These are phyloP conservation scores for Lophochroa leadbeateri DNA, from an alignment of 2,113 vertebrate species.

Conservation along the genomic window DNA sequence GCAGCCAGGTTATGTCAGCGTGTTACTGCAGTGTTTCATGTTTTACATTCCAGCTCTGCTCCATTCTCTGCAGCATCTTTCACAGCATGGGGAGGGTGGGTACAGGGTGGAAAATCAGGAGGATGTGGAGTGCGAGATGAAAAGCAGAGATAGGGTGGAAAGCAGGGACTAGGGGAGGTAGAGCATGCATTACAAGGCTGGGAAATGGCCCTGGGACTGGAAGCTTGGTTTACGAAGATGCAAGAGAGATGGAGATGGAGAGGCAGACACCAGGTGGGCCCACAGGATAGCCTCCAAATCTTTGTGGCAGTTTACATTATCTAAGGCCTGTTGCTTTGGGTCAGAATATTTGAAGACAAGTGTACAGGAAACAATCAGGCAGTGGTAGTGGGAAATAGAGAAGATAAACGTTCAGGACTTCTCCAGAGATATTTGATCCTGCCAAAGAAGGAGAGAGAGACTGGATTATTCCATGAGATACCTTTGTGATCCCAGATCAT, in stretches of 20 bases:
- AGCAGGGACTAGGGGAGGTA: background rate
- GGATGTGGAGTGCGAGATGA: background rate
- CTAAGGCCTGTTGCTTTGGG: background rate
- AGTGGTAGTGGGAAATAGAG: background rate
- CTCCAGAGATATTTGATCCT: background rate
- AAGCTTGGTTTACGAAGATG: background rate
- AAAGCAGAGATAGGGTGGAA: background rate
- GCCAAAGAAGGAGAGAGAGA: background rate
- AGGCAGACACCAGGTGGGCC: rapidly evolving
- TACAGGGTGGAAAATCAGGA: background rate
- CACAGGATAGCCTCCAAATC: background rate
- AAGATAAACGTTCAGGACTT: background rate
- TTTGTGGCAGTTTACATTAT: background rate
- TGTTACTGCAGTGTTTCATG: background rate
- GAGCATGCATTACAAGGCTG: background rate
- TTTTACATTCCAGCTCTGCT: background rate
- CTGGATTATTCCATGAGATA: background rate
- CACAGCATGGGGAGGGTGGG: background rate
- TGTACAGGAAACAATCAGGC: background rate
- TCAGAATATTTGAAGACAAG: background rate
- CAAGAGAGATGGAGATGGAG: background rate
- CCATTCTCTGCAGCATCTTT: background rate
- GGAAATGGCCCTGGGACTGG: background rate
- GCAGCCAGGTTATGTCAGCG: background rate
- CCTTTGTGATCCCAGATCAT: background rate